phyloP scores from a whole-genome alignment of 2,888 invertebrate genomes.

The Apamea crenata region DNA sequence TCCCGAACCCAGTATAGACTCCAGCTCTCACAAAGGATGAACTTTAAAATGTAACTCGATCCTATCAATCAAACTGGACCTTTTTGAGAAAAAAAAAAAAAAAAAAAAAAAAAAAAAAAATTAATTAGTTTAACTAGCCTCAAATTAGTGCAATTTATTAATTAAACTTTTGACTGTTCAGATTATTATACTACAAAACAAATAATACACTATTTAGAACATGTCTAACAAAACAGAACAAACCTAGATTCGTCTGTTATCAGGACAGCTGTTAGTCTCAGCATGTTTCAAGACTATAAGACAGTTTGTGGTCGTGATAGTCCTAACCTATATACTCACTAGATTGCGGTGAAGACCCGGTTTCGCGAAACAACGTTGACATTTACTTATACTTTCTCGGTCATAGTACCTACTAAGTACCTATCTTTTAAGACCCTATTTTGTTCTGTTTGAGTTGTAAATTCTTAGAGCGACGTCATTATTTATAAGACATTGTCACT shows the following conservation, averaged over 20 bases:
- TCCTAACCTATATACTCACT: constrained; percentile 31
- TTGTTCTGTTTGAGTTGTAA: background rate
- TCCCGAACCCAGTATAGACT: too few relatives aligned
- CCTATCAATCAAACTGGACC: too few relatives aligned
- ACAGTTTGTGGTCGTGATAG: constrained; percentile 28
- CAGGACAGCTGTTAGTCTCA: constrained; percentile 22
- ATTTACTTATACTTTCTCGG: constrained; percentile 34
- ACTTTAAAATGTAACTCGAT: too few relatives aligned
- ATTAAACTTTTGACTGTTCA: background rate
- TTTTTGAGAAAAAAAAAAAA: too few relatives aligned
- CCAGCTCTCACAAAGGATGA: too few relatives aligned
- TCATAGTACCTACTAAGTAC: background rate
- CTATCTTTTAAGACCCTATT: background rate
- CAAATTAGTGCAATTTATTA: too few relatives aligned
- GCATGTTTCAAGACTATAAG: background rate
- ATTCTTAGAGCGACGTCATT: background rate
- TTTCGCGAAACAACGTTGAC: constrained; percentile 30
- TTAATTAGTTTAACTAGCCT: too few relatives aligned
- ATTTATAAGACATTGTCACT: too few relatives aligned
- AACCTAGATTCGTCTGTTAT: constrained; percentile 1
- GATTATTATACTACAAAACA: background rate
- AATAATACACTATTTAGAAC: constrained; percentile 3
- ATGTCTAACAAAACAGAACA: background rate
- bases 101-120: too few relatives aligned
- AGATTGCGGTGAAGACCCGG: constrained; percentile 27